Base-by-base conservation (phyloP, 2,888 invertebrate species). In the Lordiphosa andalusiaca region DNA sequence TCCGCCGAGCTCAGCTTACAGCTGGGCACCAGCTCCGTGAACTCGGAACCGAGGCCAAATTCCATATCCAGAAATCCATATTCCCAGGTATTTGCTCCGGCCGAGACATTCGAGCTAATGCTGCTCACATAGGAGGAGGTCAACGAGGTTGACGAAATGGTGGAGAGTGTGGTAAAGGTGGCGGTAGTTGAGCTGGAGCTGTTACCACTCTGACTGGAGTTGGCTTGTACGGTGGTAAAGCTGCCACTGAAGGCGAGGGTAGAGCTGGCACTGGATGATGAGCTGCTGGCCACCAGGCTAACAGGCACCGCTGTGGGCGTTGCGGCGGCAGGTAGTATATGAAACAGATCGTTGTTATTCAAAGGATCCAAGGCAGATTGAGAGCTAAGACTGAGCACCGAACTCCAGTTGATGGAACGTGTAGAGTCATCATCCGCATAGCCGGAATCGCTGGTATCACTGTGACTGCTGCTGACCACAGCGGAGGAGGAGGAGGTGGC, bases 331-430 rank as follows among this genome's bases (percentile, higher is more conserved):
- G 88, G 88, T 53, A 88, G 63, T 53, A 88, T 88, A 53, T 88
- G 86, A 44, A 89, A 94, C 74, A 95, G 91, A 91, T 95, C 95
- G 90, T 95, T 95, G 90, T 94, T 94, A 87, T 93, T 94, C 44
- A 94, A 89, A 70, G 95, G 95, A 90, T 96, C 96, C 56, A 96
- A 91, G 87, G 95, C 95, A 63, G 95, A 95, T 87, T 96, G 95
- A 72, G 95, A 95, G 75, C 95, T 95, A 47, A 96, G 92, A 87
- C 95, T 95, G 70, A 96, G 92, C 83, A 96, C 96, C 49, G 96
- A 96, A 88, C 96, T 95, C 96, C 96, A 96, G 90, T 96, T 96
- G 90, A 96, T 96, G 81, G 95, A 93, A 76, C 95, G 93, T 86
- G 93, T 93, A 86, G 92, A 91, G 76, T 94, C 93, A 63, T 93